Evolutionary conservation across 2,888 invertebrate species (phyloP), one percentile per base, ranked within the genome.

Genomic region (Leucania comma): DNA sequence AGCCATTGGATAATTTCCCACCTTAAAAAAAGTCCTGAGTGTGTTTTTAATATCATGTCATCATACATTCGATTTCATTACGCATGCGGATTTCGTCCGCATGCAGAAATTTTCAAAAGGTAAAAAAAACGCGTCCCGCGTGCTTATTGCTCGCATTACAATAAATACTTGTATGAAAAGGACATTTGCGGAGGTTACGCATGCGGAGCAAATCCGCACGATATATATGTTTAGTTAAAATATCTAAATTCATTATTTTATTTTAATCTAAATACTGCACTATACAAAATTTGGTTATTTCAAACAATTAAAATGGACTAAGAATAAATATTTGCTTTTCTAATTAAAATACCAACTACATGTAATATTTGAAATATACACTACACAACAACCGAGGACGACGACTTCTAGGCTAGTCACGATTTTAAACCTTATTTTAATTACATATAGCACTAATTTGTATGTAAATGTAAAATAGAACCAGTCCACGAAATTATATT

Each of bases 311-410:
- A 53, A 72, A 59, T n/a, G 50, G 9, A 57, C 2, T 2, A 3
- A 17, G 14, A 42, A 22, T 12, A 48, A 69, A 75, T 63, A 63
- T 76, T 75, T 70, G 48, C 48, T 76, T 68, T 54, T 48, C 20
- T 59, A 71, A 65, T 63, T 79, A 38, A 66, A 72, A 66, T 56
- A 75, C 24, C 14, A 38, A 57, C 20, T 20, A 9, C 53, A 38
- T 46, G 20, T 51, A 42, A 48, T 22, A 50, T 24, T 46, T 56
- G 53, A 54, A 63, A 46, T 68, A 56, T 50, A 22, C 6, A 42
- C 22, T n/a, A n/a, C 58, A 70, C 12, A 14, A 29, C 12, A 2
- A 66, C 20, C 14, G 24, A 46, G 46, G 8, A 6, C 38, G 3
- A 35, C 6, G 5, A 26, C 24, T 22, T 14, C 8, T 42, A 24